A percentile compares a stretch with the other conserved stretches of the same genome.
Evolutionary conservation across 2,888 invertebrate species (phyloP).

Genomic region (Sabatieria punctata): DNA sequence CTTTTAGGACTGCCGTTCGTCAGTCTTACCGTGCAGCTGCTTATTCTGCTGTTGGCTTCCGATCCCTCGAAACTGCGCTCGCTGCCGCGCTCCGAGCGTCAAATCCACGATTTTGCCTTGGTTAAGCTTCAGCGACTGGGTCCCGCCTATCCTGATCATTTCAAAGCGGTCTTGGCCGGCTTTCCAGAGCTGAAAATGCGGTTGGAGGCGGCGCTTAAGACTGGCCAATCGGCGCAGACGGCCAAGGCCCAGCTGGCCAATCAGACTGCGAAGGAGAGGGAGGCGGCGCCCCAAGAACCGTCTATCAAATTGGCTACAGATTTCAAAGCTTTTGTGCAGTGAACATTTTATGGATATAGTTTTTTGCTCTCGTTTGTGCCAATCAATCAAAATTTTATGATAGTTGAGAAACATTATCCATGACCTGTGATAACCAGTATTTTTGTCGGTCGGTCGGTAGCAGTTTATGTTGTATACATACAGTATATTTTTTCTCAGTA

Average conservation of each 20-base stretch:
- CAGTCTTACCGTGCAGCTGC: conserved; percentile 68
- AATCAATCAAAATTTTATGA: no score
- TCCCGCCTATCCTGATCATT: conserved; percentile 80
- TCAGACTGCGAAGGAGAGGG: no score
- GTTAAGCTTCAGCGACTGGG: conserved; percentile 77
- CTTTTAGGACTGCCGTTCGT: conserved; percentile 67
- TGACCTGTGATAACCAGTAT: no score
- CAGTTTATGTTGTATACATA: no score
- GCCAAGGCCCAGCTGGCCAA: not conserved
- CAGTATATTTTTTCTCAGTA: no score
- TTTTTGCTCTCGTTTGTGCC: no score
- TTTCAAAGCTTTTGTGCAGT: no score
- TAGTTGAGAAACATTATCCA: no score
- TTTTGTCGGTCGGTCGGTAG: no score
- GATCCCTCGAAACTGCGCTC: conserved; percentile 22
- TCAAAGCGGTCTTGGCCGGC: conserved; percentile 71
- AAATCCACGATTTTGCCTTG: conserved; percentile 63
- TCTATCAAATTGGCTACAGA: no score
- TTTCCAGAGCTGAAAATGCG: conserved; percentile 59
- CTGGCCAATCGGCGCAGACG: not conserved
- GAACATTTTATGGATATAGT: no score
- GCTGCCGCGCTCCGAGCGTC: not conserved
- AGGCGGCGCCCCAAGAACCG: no score
- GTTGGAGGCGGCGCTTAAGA: conserved; percentile 59
- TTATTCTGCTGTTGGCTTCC: conserved; percentile 65